These are phyloP conservation scores for Chelon labrosus DNA, from an alignment of 2,797 vertebrate species.

Conservation along the genomic window DNA sequence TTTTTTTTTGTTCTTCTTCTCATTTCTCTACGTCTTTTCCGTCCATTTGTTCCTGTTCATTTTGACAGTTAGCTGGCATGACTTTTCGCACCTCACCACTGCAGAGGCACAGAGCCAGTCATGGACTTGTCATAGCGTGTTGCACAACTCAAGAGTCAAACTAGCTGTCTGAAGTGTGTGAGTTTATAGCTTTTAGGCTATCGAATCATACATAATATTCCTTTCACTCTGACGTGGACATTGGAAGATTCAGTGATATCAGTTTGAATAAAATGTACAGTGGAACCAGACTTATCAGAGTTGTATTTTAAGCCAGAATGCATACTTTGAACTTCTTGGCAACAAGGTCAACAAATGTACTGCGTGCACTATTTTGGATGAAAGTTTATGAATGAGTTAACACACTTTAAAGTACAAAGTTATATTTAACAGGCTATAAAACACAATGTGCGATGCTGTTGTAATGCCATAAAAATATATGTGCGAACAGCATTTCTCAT, in stretches of 20 bases:
- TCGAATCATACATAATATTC: not conserved
- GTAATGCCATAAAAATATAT: not conserved
- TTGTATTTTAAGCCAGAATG: not conserved
- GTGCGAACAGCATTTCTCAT: not conserved
- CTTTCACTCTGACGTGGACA: too few species aligned
- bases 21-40: not conserved
- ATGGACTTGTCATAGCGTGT: not conserved
- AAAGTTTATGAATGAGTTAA: not conserved
- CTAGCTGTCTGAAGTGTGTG: not conserved
- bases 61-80: constrained; percentile 3
- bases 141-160: not conserved
- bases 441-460: not conserved
- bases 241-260: not conserved
- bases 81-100: not conserved
- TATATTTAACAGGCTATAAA: not conserved
- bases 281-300: not conserved
- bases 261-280: not conserved
- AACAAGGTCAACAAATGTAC: too few species aligned
- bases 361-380: not conserved
- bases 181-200: not conserved
- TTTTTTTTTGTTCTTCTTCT: not conserved
- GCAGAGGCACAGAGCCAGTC: constrained; percentile 5
- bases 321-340: too few species aligned
- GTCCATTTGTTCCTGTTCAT: not conserved
- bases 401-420: not conserved